These are phyloP conservation scores for Carposina sasakii DNA, from an alignment of 1,140 invertebrate species.

Conservation along the genomic window DNA sequence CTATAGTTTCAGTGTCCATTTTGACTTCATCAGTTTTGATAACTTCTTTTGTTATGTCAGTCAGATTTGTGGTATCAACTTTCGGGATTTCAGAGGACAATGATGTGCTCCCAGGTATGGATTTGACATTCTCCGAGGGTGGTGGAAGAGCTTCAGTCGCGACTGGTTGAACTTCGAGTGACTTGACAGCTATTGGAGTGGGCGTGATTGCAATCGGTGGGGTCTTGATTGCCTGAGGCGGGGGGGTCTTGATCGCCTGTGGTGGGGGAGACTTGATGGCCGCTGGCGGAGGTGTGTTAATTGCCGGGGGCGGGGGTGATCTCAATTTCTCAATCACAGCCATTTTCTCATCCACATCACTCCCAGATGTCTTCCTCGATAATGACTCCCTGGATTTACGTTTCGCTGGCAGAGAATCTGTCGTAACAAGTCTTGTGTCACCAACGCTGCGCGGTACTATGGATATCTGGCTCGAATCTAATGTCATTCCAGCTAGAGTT, in stretches of 20 bases:
- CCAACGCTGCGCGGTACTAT: slow-evolving; percentile 46
- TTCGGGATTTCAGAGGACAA: slow-evolving; percentile 39
- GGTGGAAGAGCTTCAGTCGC: slow-evolving; percentile 51
- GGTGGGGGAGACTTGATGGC: slow-evolving; percentile 50
- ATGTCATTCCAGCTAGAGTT: slow-evolving; percentile 35
- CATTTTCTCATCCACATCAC: slow-evolving; percentile 45
- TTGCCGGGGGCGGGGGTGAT: slow-evolving; percentile 41
- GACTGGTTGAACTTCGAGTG: slow-evolving; percentile 41
- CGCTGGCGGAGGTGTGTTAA: slow-evolving; percentile 41
- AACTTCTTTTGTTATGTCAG: slow-evolving; percentile 9
- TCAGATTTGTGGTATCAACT: slow-evolving; percentile 20
- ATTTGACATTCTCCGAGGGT: slow-evolving; percentile 43
- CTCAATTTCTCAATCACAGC: slow-evolving; percentile 51
- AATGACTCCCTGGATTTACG: slow-evolving; percentile 37
- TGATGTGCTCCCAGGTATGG: slow-evolving; percentile 38
- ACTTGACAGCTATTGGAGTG: slow-evolving; percentile 49
- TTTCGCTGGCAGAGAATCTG: slow-evolving; percentile 44
- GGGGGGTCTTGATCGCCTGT: slow-evolving; percentile 46
- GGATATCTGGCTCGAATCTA: slow-evolving; percentile 57
- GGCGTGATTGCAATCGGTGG: slow-evolving; percentile 43
- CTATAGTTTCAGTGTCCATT: too few relatives aligned
- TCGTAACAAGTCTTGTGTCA: slow-evolving; percentile 36
- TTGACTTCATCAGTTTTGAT: too few relatives aligned
- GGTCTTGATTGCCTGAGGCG: too few relatives aligned
- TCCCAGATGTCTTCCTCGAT: slow-evolving; percentile 49